phyloP scores from a whole-genome alignment of 2,113 vertebrate genomes.

The Enhydra lutris region DNA sequence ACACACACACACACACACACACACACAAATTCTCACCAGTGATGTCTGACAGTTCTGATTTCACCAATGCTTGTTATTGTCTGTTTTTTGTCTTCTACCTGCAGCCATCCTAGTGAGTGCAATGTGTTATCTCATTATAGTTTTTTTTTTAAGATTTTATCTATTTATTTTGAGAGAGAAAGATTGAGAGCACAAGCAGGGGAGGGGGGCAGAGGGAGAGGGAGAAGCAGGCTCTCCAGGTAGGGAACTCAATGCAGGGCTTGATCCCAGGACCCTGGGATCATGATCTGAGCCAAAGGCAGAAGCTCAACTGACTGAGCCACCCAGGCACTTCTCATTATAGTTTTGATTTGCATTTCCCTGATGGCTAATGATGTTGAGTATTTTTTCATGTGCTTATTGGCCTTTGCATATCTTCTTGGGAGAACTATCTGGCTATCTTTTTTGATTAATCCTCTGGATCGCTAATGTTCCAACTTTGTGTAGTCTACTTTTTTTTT shows the following conservation, averaged over 20 bases:
- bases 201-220: background rate
- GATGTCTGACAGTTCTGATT: background rate
- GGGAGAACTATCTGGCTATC: background rate
- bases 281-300: background rate
- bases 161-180: background rate
- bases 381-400: background rate
- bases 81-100: background rate
- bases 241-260: background rate
- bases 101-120: background rate
- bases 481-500: background rate
- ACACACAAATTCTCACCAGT: background rate
- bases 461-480: background rate
- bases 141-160: background rate
- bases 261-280: background rate
- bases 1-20: too few species aligned
- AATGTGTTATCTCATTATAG: background rate
- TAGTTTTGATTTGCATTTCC: background rate
- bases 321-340: background rate
- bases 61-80: background rate
- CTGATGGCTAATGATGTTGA: background rate
- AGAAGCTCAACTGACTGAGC: background rate
- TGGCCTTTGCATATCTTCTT: background rate
- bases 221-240: background rate
- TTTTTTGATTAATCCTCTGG: background rate
- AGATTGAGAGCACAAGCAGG: background rate